Conservation (phyloP, 37 sponge, comb jelly and placozoan genomes). For the Ianthella basta region DNA sequence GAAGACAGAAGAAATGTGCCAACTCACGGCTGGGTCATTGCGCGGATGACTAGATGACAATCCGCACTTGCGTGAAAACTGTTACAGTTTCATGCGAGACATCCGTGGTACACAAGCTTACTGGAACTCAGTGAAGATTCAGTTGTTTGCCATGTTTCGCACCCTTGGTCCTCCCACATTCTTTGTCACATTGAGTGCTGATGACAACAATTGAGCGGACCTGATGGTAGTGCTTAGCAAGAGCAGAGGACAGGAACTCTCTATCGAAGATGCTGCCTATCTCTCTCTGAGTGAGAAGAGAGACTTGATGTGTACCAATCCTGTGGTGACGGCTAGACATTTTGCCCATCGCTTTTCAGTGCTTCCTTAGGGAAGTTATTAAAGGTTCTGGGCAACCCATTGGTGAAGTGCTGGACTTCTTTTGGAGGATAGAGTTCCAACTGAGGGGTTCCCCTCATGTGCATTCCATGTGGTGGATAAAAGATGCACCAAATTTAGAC, state of each 20-base stretch:
- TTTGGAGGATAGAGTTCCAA: slow-evolving; percentile 27
- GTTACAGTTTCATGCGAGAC: background rate
- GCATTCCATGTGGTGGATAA: slow-evolving; percentile 25
- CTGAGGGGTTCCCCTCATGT: slow-evolving; percentile 27
- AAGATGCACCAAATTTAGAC: background rate
- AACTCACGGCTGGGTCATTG: background rate
- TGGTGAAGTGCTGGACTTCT: slow-evolving; percentile 19
- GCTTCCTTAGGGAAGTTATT: background rate
- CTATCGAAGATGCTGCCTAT: no score
- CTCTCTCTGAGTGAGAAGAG: no score
- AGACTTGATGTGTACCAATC: background rate
- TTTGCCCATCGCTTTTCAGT: background rate
- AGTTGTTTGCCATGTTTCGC: slow-evolving; percentile 16
- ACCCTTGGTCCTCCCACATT: slow-evolving; percentile 13
- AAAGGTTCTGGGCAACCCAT: slow-evolving; percentile 22
- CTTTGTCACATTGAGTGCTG: slow-evolving; percentile 16
- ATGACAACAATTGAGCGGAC: slow-evolving; percentile 14
- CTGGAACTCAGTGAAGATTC: slow-evolving; percentile 14
- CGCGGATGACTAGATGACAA: no score
- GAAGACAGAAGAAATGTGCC: background rate
- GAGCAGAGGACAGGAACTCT: background rate
- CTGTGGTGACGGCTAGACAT: background rate
- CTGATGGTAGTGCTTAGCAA: background rate
- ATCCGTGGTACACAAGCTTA: slow-evolving; percentile 25
- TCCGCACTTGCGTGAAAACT: no score